A percentile compares a stretch with the other conserved stretches of the same genome.
Evolutionary conservation across 1,140 invertebrate species (phyloP).

Genomic region (Brachionus paranguensis): DNA sequence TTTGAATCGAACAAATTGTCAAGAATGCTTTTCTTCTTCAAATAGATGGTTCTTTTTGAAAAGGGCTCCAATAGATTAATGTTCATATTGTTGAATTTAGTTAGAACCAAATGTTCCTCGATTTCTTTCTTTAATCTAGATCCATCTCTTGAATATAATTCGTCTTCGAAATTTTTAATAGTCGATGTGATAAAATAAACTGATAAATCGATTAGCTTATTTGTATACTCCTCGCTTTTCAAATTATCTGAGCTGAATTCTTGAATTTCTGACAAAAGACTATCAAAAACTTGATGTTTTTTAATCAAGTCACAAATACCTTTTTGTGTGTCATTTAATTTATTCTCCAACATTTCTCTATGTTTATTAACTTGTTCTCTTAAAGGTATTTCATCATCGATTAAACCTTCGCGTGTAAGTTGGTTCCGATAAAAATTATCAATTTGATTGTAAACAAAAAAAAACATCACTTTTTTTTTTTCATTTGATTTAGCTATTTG

Average conservation of each 20-base stretch:
- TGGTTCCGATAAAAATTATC: not conserved
- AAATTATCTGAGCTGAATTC: not conserved
- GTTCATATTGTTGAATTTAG: not conserved
- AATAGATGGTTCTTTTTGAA: conserved; percentile 8
- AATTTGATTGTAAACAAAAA: not conserved
- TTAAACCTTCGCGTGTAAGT: not conserved
- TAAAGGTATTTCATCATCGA: not conserved
- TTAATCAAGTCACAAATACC: not conserved
- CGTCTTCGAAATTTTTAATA: not conserved
- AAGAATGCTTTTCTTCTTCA: conserved; percentile 10
- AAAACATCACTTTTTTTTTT: not conserved
- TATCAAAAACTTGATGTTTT: not conserved
- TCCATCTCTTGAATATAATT: not conserved
- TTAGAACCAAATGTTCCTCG: not conserved
- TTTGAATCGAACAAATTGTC: not conserved
- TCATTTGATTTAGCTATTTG: not conserved
- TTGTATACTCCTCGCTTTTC: not conserved
- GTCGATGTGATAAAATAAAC: not conserved
- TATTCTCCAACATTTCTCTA: not conserved
- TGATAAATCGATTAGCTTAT: not conserved
- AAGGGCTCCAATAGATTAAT: not conserved
- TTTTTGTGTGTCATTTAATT: not conserved
- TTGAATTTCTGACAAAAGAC: not conserved
- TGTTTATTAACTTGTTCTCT: not conserved
- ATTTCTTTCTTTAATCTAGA: not conserved